These are phyloP conservation scores for Oryzias celebensis DNA, from an alignment of 2,113 vertebrate species.

Conservation along the genomic window DNA sequence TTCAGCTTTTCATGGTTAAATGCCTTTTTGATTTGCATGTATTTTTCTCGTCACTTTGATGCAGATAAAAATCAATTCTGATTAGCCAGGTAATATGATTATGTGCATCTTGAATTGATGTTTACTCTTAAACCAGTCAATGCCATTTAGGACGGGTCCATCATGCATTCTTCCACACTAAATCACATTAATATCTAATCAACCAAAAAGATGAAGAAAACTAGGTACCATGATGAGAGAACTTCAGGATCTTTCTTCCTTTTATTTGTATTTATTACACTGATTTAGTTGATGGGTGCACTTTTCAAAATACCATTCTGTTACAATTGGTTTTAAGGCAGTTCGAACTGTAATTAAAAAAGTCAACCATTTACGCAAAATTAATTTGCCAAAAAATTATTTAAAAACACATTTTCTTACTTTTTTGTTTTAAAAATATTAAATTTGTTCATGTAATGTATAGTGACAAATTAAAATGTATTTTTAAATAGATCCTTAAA, in stretches of 20 bases:
- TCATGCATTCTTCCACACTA: constrained; percentile 67
- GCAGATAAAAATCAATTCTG: constrained; percentile 62
- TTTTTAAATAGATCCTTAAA: no score
- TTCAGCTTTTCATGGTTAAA: constrained; percentile 23
- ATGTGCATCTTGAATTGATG: constrained; percentile 70
- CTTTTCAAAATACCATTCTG: no score
- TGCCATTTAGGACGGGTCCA: constrained; percentile 68
- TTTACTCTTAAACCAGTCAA: constrained; percentile 71
- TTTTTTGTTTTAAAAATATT: no score
- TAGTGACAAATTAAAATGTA: no score
- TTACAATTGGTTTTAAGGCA: no score
- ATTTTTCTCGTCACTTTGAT: constrained; percentile 42
- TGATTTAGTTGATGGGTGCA: no score
- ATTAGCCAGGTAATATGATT: constrained; percentile 75
- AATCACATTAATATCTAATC: constrained; percentile 71
- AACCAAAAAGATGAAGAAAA: constrained; percentile 52
- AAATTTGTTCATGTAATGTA: no score
- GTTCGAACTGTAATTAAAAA: no score
- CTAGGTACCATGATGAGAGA: constrained; percentile 13
- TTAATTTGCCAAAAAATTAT: no score
- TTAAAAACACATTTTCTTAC: no score
- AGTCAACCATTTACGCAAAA: no score
- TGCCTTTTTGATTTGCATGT: constrained; percentile 50
- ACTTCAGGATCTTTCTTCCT: background rate
- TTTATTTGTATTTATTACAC: background rate